Conservation (phyloP, 2,888 invertebrate genomes). For the Acanthopleura granulata region DNA sequence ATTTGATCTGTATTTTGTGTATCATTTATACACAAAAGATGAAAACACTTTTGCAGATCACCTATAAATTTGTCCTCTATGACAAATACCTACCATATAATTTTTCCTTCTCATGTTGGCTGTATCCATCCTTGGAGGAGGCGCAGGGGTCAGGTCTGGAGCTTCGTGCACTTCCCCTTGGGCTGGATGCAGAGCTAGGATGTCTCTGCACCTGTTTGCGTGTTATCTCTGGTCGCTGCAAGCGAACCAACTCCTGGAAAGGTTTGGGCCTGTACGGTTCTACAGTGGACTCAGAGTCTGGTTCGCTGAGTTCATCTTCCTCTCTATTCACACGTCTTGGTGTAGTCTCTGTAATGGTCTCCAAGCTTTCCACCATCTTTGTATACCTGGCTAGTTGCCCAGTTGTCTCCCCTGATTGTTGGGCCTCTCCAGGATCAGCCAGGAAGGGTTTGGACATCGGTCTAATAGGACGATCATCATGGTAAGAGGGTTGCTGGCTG, state of each 20-base stretch:
- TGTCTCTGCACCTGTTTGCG: conserved; percentile 36
- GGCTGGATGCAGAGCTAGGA: background rate
- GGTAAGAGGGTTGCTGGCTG: background rate
- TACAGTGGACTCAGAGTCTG: background rate
- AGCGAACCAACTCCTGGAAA: conserved; percentile 53
- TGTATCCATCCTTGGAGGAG: conserved; percentile 25
- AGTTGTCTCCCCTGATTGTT: conserved; percentile 25
- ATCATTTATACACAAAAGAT: no score
- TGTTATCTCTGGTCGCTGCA: conserved; percentile 63
- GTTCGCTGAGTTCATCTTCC: background rate
- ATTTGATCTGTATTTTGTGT: no score
- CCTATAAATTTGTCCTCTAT: no score
- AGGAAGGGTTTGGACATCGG: background rate
- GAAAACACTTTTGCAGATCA: no score
- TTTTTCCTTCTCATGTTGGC: conserved; percentile 43
- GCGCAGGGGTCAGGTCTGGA: conserved; percentile 29
- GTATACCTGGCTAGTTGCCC: conserved; percentile 44
- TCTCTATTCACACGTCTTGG: background rate
- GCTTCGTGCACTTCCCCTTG: conserved; percentile 1
- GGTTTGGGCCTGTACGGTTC: conserved; percentile 52
- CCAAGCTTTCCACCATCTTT: conserved; percentile 34
- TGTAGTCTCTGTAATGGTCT: background rate
- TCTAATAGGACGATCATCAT: background rate
- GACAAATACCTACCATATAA: conserved; percentile 44
- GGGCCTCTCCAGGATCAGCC: conserved; percentile 28